Evolutionary conservation across 2,888 invertebrate species (phyloP), one percentile per base, ranked within the genome.

Genomic region (Boloria euphrosyne): DNA sequence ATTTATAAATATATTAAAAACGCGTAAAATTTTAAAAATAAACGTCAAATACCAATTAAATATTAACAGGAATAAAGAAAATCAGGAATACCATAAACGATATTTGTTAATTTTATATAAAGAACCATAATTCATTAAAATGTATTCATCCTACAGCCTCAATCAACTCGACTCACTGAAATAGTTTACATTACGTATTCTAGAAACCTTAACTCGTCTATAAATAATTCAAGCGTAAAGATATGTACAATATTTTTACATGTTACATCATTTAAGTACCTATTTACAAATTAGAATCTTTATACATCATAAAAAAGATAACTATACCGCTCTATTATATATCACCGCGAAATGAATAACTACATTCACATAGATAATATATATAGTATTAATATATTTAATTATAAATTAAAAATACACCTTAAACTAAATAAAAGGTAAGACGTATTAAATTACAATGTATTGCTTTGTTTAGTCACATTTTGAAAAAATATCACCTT

Each of bases 401-500:
- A 80, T 83, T 81, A 72, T 79, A 86, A 89, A 89, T 83, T 86
- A 87, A 87, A 80, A 89, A 89, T 86, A 88, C 81, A 88, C 81
- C 89, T 89, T 91, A 90, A 73, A 85, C 83, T 89, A 90, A 89
- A 89, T 89, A 88, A 89, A 89, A 87, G 89, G 83, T 93, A 93
- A 93, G 93, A 93, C 93, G 89, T 90, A 91, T 91, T 90, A 93
- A 93, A 94, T 94, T 95, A 95, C 93, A 94, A 93, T 93, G 94
- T 95, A 95, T 95, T 95, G 95, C 95, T 95, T 94, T 93, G 93
- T 93, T 94, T 91, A 93, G 93, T 94, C 94, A 94, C 94, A 93
- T 94, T 93, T 93, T 93, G 92, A 87, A 94, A 94, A 93, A 94
- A 94, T 94, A 94, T 94, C 94, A 94, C 94, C 93, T 86, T 82